Percentiles rank a stretch among this genome's conserved stretches.
phyloP scores from a whole-genome alignment of 2,797 vertebrate genomes.

The Chelon auratus region DNA sequence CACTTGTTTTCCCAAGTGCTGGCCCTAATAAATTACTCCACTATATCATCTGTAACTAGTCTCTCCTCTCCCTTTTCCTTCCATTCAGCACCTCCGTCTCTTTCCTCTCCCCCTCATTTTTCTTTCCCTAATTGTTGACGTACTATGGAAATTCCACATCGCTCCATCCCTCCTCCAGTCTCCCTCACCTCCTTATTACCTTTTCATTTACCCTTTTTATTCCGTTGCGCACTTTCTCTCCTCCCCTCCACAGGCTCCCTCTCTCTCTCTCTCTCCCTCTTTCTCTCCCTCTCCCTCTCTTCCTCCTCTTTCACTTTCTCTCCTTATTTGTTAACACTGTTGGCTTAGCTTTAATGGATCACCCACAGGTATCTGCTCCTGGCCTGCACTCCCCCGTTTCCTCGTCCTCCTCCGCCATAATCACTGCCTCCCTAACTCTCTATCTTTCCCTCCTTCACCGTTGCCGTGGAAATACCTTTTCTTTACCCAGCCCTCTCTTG shows the following conservation, averaged over 20 bases:
- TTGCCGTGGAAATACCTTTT: slow-evolving; percentile 72
- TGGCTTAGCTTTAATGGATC: slow-evolving; percentile 74
- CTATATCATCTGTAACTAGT: slow-evolving; percentile 48
- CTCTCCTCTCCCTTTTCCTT: slow-evolving; percentile 44
- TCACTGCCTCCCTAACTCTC: slow-evolving; percentile 57
- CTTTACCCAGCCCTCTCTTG: slow-evolving; percentile 61
- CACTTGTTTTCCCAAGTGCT: slow-evolving; percentile 60
- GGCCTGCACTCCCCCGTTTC: slow-evolving; percentile 53
- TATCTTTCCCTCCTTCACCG: slow-evolving; percentile 50
- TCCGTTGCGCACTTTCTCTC: slow-evolving; percentile 17
- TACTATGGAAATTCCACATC: slow-evolving; percentile 60
- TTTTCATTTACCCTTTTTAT: slow-evolving; percentile 54
- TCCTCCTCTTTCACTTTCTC: slow-evolving; percentile 31
- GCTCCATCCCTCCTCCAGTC: slow-evolving; percentile 19
- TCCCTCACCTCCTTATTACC: slow-evolving; percentile 56
- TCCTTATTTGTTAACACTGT: slow-evolving; percentile 69
- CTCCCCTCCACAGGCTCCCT: not conserved
- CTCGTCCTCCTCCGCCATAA: slow-evolving; percentile 59
- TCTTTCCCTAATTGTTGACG: slow-evolving; percentile 65
- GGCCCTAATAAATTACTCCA: slow-evolving; percentile 54
- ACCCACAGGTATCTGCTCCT: slow-evolving; percentile 66
- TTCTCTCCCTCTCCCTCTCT: slow-evolving; percentile 7
- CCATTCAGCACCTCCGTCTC: slow-evolving; percentile 48
- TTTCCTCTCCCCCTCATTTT: slow-evolving; percentile 40
- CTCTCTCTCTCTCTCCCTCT: slow-evolving; percentile 8